Evolutionary conservation across 2,888 invertebrate genomes (phyloP), one percentile per base, ranked within the genome.

Genomic region (Cryptocephalus moraei): DNA sequence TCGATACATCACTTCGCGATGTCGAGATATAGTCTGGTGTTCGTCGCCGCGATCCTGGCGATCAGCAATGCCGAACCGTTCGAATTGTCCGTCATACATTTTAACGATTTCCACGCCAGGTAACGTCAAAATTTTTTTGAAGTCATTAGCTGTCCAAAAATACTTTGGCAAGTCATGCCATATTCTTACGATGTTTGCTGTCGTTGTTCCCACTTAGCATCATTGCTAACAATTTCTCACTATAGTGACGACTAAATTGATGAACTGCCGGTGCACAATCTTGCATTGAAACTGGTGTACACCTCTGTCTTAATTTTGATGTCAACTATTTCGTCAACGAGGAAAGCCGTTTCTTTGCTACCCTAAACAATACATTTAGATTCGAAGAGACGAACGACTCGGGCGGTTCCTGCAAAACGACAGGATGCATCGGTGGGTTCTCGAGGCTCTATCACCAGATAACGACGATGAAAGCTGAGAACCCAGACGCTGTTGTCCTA

Each of bases 361-460:
- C 6, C 12, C 6, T 11, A 4, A 36, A 36, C 2, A 4, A 6
- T 36, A 11, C 12, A 11, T 32, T 33, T 34, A 59, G 60, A 44
- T 60, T 57, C 47, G 57, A 55, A 0, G 48, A 56, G 44, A 56
- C 49, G 1, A 56, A 48, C 45, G 41, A 44, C 13, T 39, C 48
- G 4, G 49, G 52, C 10, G 55, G 54, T 1, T 45, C 14, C 11
- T 61, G 59, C 44, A 57, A 57, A 44, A 48, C 74, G 9, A 75
- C 69, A 14, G 68, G 73, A 8, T 86, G 86, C 56, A 75, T 85
- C 3, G 86, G 86, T 0, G 86, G 86, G 0, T 79, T 84, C 56
- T 78, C 86, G 0, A 74, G 86, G 0, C 71, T 84, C 0, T 80
- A 78, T 55, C 69, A 77, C 14, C 76, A 78, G 43, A 75, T 82